Evolutionary conservation across 1,140 invertebrate genomes (phyloP).

Genomic region (Trinorchestia longiramus): DNA sequence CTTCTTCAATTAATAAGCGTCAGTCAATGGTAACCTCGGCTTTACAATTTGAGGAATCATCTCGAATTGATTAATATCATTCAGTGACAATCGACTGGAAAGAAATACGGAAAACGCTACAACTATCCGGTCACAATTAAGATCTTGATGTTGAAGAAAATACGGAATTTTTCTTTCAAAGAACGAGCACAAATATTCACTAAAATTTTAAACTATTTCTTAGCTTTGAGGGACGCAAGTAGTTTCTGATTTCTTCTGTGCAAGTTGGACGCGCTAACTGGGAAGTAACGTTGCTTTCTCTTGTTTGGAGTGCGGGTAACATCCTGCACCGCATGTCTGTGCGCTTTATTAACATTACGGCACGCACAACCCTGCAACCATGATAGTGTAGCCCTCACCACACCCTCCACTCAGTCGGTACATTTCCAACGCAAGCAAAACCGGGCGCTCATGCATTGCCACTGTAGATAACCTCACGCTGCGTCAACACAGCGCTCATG

Average conservation of each 20-base stretch:
- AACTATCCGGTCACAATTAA: neutral
- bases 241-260: neutral
- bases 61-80: no score
- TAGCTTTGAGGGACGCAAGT: neutral
- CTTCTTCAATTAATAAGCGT: no score
- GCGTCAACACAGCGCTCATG: neutral
- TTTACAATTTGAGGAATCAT: no score
- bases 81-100: no score
- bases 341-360: neutral
- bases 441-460: neutral
- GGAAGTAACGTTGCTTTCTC: neutral
- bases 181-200: neutral
- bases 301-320: neutral
- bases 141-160: neutral
- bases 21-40: no score
- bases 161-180: neutral
- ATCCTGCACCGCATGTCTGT: neutral
- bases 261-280: neutral
- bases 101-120: no score
- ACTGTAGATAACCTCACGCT: neutral
- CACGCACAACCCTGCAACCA: neutral
- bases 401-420: neutral
- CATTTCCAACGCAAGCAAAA: neutral
- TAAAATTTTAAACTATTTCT: neutral
- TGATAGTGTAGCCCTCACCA: neutral